Evolutionary conservation across 64 coral and sea anemone species (phyloP).

Genomic region (Montipora sp.): DNA sequence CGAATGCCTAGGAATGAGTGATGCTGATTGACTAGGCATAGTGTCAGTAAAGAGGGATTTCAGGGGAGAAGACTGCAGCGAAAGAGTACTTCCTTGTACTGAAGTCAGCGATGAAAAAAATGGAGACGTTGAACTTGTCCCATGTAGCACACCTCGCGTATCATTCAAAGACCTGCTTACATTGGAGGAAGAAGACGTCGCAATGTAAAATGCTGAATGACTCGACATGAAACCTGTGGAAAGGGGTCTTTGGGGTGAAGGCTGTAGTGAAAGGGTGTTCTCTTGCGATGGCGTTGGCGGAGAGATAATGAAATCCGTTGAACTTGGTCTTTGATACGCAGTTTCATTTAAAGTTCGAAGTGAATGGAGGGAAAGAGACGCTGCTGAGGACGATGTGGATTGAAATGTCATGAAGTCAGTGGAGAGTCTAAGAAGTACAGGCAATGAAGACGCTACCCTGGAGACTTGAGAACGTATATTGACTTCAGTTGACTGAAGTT

Average conservation of each 20-base stretch:
- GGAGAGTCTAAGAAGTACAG: neutral
- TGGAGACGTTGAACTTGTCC: neutral
- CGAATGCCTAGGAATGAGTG: too few species aligned
- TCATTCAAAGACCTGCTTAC: neutral
- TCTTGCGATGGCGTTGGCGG: too few species aligned
- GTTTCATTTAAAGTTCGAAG: neutral
- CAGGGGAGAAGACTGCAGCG: too few species aligned
- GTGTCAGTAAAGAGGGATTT: too few species aligned
- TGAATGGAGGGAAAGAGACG: neutral
- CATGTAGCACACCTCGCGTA: neutral
- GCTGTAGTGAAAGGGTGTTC: neutral
- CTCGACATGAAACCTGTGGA: neutral
- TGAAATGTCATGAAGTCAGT: neutral
- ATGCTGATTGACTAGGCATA: too few species aligned
- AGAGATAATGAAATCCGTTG: too few species aligned
- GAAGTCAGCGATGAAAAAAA: too few species aligned
- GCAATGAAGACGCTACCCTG: neutral
- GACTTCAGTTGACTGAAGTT: too few species aligned
- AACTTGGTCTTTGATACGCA: neutral
- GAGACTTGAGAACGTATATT: neutral
- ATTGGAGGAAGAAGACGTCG: neutral
- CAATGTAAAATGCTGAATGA: neutral
- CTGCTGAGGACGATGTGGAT: neutral
- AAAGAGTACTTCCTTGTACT: too few species aligned
- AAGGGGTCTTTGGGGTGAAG: neutral